phyloP scores from a whole-genome alignment of 2,797 vertebrate genomes.

The Molossus alvarezi region DNA sequence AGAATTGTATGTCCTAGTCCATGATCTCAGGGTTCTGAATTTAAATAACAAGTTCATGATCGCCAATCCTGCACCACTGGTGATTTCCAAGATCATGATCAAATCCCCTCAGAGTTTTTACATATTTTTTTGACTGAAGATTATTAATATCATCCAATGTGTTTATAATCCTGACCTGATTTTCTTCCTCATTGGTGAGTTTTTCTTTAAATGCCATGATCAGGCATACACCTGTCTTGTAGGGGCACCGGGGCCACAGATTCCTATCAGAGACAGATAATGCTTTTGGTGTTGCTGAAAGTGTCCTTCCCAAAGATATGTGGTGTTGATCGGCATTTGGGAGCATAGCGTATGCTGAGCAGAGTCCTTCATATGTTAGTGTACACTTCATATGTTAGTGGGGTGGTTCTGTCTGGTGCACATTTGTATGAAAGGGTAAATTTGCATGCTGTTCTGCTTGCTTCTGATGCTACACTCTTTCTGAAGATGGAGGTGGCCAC shows the following conservation, averaged over 20 bases:
- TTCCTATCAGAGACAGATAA: not conserved
- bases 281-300: not conserved
- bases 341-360: not conserved
- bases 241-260: not conserved
- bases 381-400: fast-evolving
- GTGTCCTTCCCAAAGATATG: no score
- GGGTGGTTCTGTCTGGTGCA: not conserved
- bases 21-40: not conserved
- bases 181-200: not conserved
- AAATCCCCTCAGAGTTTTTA: conserved; percentile 29
- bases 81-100: conserved; percentile 33
- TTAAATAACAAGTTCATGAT: conserved; percentile 21
- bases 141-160: not conserved
- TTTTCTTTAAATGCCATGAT: not conserved
- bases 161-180: not conserved
- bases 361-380: not conserved
- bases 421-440: not conserved
- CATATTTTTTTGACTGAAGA: conserved; percentile 20
- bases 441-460: not conserved
- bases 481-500: not conserved
- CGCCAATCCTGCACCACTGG: not conserved
- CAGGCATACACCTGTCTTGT: not conserved
- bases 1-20: not conserved
- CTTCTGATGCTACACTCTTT: not conserved
- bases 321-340: not conserved